Conservation (phyloP, 2,113 vertebrate genomes). For the Heterotilapia buettikoferi region DNA sequence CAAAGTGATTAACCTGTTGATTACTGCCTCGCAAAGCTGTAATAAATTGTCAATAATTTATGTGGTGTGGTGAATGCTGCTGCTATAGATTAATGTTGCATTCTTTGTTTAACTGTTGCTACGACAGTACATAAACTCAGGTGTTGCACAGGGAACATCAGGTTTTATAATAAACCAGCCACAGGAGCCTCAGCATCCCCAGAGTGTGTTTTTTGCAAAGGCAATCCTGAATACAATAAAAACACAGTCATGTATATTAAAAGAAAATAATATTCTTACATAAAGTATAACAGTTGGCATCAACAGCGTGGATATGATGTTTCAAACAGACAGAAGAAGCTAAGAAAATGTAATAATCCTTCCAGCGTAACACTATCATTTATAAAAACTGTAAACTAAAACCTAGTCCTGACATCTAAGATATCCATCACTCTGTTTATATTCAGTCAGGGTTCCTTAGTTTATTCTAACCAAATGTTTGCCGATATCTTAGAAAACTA, state of each 20-base stretch:
- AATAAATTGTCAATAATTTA: constrained; percentile 35
- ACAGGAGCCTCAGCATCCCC: neutral
- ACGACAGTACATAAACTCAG: constrained; percentile 22
- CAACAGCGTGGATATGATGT: neutral
- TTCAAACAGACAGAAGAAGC: neutral
- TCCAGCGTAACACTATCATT: neutral
- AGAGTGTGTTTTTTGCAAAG: neutral
- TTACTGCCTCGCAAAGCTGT: neutral
- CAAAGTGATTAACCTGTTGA: constrained; percentile 32
- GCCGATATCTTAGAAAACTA: neutral
- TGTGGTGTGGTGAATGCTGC: neutral
- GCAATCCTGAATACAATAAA: neutral
- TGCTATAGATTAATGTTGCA: constrained; percentile 8
- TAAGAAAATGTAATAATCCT: neutral
- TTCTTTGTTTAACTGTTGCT: constrained; percentile 25
- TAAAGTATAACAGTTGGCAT: neutral
- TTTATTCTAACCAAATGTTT: neutral
- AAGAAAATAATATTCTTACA: neutral
- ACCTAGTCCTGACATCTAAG: neutral
- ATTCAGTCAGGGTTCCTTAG: neutral
- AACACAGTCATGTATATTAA: neutral
- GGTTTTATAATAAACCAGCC: constrained; percentile 1
- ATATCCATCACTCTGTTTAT: neutral
- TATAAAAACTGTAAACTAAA: neutral
- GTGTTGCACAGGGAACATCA: neutral